Conservation (phyloP, 2,888 invertebrate species). For the Doris montereyensis region DNA sequence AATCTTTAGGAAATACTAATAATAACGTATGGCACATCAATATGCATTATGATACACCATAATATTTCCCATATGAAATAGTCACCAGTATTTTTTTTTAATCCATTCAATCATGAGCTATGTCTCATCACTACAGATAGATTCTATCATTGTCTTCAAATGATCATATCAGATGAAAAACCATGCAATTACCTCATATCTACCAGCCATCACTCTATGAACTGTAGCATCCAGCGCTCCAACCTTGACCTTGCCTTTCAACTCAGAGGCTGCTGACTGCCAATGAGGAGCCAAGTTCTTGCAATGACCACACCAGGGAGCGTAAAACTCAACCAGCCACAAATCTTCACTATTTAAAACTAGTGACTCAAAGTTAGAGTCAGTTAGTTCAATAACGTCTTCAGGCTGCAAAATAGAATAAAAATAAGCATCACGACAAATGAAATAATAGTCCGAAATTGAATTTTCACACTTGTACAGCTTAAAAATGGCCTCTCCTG, state of each 20-base stretch:
- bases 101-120: not conserved
- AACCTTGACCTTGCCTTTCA: constrained; percentile 94
- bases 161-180: not conserved
- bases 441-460: too few relatives aligned
- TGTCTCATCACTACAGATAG: not conserved
- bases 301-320: constrained; percentile 81
- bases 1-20: too few relatives aligned
- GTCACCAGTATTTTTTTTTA: not conserved
- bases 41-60: too few relatives aligned
- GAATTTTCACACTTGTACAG: too few relatives aligned
- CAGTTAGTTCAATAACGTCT: constrained; percentile 91
- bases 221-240: constrained; percentile 97
- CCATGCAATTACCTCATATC: constrained; percentile 79
- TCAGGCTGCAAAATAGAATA: too few relatives aligned
- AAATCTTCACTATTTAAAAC: constrained; percentile 94
- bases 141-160: not conserved
- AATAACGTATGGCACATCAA: too few relatives aligned
- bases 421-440: too few relatives aligned
- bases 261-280: constrained; percentile 92
- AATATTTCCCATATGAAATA: too few relatives aligned
- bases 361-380: constrained; percentile 92
- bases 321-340: constrained; percentile 98
- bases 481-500: too few relatives aligned
- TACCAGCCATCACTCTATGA: constrained; percentile 84
- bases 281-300: constrained; percentile 97